Conservation (phyloP, 37 sponge, comb jelly and placozoan species). For the Halichondria panicea region DNA sequence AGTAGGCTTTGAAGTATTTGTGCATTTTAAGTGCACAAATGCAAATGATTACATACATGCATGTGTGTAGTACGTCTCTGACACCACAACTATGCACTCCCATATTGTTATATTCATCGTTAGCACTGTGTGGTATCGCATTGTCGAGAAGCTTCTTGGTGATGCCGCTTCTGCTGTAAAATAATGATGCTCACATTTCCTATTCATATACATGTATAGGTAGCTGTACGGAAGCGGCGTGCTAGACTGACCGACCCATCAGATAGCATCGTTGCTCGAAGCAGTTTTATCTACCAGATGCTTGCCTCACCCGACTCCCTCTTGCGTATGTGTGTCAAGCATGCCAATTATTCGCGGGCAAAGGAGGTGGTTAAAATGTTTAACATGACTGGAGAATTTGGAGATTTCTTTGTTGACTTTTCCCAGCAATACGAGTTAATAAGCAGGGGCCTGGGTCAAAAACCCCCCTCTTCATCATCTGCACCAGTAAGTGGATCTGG, state of each 20-base stretch:
- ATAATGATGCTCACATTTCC: no score
- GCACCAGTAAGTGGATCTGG: not conserved
- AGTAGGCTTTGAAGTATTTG: no score
- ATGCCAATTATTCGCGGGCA: slow-evolving; percentile 73
- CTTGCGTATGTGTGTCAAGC: slow-evolving; percentile 73
- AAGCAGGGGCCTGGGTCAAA: slow-evolving; percentile 39
- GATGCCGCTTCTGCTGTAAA: no score
- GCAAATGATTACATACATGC: no score
- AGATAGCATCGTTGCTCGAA: not conserved
- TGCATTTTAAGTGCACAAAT: no score
- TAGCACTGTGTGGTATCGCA: no score
- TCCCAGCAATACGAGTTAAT: slow-evolving; percentile 62
- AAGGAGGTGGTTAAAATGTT: slow-evolving; percentile 84
- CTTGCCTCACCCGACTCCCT: slow-evolving; percentile 85
- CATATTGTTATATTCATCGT: no score
- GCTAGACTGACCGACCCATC: not conserved
- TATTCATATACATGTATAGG: no score
- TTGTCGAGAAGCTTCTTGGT: no score
- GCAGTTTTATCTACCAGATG: slow-evolving; percentile 68
- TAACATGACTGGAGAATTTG: slow-evolving; percentile 65
- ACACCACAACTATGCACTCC: no score
- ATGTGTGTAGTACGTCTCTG: no score
- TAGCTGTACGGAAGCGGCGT: slow-evolving; percentile 7
- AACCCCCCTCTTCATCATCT: slow-evolving; percentile 3
- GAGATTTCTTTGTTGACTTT: slow-evolving; percentile 69